Evolutionary conservation across 2,797 vertebrate species (phyloP).

Genomic region (Ceryle rudis): DNA sequence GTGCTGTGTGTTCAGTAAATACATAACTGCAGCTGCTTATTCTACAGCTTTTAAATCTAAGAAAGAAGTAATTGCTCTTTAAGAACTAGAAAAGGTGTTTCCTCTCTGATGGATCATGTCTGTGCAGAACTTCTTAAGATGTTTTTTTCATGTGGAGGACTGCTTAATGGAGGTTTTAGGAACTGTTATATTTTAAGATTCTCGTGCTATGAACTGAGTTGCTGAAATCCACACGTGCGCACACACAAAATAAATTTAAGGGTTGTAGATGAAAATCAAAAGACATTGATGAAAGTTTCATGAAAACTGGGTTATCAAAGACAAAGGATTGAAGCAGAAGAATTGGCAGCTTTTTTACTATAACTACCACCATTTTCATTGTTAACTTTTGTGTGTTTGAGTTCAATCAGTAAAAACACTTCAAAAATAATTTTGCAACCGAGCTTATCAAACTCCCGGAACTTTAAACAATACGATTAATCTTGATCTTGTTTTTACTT

Average conservation of each 20-base stretch:
- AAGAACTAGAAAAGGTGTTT: not conserved
- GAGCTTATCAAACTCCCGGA: not conserved
- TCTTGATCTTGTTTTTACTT: conserved; percentile 18
- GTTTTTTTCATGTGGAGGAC: not conserved
- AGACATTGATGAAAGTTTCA: not conserved
- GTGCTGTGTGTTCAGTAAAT: not conserved
- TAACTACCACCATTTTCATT: not conserved
- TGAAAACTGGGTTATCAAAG: not conserved
- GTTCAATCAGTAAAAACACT: not conserved
- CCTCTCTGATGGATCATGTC: not conserved
- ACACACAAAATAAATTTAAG: not conserved
- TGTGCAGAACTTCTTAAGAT: not conserved
- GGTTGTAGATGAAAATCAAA: not conserved
- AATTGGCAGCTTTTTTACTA: not conserved
- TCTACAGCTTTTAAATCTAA: not conserved
- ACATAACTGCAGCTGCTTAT: not conserved
- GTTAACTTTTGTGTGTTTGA: not conserved
- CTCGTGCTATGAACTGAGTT: not conserved
- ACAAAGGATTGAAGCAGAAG: not conserved
- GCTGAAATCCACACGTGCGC: not conserved
- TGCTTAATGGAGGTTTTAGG: not conserved
- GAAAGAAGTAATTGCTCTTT: not conserved
- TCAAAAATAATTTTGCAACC: not conserved
- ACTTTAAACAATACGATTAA: not conserved
- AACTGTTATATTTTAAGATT: not conserved